phyloP scores from a whole-genome alignment of 1,140 invertebrate species.

The Aphis gossypii region DNA sequence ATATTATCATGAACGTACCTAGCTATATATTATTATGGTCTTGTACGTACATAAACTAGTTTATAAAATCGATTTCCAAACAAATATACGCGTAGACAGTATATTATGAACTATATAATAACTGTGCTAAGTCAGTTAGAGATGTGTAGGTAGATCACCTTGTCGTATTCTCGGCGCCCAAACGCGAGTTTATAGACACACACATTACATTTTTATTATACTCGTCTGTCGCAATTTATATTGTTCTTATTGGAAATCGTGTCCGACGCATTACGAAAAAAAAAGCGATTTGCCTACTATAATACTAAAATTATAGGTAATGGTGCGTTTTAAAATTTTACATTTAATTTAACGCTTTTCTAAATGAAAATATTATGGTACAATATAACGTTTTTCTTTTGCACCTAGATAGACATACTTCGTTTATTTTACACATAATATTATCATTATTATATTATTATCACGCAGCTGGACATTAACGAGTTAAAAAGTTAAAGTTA shows the following conservation, averaged over 20 bases:
- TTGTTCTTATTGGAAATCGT: background rate
- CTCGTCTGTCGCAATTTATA: background rate
- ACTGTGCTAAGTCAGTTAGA: background rate
- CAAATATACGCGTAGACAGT: background rate
- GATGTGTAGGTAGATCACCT: constrained; percentile 29
- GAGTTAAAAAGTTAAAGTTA: too few species aligned
- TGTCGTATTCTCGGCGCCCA: background rate
- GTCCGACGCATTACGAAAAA: background rate
- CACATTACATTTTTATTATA: background rate
- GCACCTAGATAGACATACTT: background rate
- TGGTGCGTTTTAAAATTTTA: background rate
- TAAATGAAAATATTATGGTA: background rate
- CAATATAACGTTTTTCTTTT: background rate
- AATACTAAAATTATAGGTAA: background rate
- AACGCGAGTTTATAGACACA: background rate
- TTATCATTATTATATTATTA: too few species aligned
- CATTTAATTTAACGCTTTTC: background rate
- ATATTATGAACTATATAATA: background rate
- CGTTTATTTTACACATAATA: background rate
- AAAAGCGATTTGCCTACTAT: background rate
- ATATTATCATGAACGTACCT: background rate
- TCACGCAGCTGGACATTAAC: too few species aligned
- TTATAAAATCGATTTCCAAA: background rate
- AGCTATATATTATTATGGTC: background rate
- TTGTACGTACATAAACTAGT: background rate